Conservation (phyloP, 2,888 invertebrate genomes). For the Lycia hirtaria region DNA sequence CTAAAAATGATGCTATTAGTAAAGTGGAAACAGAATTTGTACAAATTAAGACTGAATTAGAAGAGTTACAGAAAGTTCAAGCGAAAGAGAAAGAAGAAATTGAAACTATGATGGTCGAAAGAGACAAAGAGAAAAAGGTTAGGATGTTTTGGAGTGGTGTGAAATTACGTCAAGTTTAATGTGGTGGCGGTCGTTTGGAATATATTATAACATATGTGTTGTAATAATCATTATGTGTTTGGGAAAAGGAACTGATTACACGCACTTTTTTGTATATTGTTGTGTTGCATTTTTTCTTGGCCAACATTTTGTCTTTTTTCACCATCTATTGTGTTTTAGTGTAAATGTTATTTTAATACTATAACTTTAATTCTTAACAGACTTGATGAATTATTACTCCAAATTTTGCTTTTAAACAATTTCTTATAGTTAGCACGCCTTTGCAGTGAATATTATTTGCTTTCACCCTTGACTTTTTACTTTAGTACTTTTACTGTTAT, state of each 20-base stretch:
- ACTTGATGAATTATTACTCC: not conserved
- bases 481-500: not conserved
- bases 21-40: conserved; percentile 51
- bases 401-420: not conserved
- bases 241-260: conserved; percentile 4
- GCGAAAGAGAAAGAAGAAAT: conserved; percentile 63
- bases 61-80: conserved; percentile 52
- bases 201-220: conserved; percentile 17
- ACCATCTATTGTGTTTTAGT: not conserved
- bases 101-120: conserved; percentile 52
- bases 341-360: not conserved
- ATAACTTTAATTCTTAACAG: not conserved
- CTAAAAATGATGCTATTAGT: conserved; percentile 54
- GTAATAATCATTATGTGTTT: conserved; percentile 5
- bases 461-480: conserved; percentile 11
- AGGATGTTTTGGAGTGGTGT: conserved; percentile 52
- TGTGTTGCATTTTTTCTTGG: conserved; percentile 8
- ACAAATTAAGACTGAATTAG: conserved; percentile 54
- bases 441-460: not conserved
- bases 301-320: not conserved
- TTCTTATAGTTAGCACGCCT: not conserved
- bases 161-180: conserved; percentile 24
- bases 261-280: conserved; percentile 14
- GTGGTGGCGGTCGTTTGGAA: conserved; percentile 34
- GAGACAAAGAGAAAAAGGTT: conserved; percentile 70